Evolutionary conservation across 2,888 invertebrate species (phyloP).

Genomic region (Dolichopus griseipennis): DNA sequence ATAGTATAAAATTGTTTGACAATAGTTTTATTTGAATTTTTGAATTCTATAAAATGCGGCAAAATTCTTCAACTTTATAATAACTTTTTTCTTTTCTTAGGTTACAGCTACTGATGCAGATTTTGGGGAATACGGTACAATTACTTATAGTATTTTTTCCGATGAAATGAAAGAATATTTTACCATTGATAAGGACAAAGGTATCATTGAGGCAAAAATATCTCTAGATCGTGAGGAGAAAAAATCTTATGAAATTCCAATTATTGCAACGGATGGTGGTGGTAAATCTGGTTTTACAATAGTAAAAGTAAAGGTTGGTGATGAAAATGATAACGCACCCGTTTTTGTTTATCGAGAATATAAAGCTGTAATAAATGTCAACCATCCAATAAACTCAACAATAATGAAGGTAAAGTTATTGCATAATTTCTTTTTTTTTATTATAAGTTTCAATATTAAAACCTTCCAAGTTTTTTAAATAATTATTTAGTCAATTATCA

Average conservation of each 20-base stretch:
- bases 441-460: too few relatives aligned
- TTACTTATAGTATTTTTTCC: conserved; percentile 73
- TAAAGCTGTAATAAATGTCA: conserved; percentile 60
- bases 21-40: too few relatives aligned
- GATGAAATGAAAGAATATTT: conserved; percentile 63
- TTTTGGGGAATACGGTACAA: conserved; percentile 62
- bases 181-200: conserved; percentile 60
- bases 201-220: conserved; percentile 60
- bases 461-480: too few relatives aligned
- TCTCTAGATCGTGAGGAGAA: conserved; percentile 66
- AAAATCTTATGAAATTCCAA: conserved; percentile 60
- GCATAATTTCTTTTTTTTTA: too few relatives aligned
- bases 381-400: conserved; percentile 48
- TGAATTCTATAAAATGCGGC: too few relatives aligned
- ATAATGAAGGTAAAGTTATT: conserved; percentile 48
- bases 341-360: conserved; percentile 67
- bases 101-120: conserved; percentile 76
- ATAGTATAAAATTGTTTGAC: too few relatives aligned
- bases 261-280: conserved; percentile 76
- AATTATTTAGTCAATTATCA: too few relatives aligned
- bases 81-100: conserved; percentile 27
- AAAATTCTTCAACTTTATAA: too few relatives aligned
- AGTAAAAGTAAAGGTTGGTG: conserved; percentile 69
- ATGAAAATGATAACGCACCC: conserved; percentile 79
- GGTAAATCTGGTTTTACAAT: conserved; percentile 65